Evolutionary conservation across 2,113 vertebrate genomes (phyloP).

Genomic region (Calidris pugnax): DNA sequence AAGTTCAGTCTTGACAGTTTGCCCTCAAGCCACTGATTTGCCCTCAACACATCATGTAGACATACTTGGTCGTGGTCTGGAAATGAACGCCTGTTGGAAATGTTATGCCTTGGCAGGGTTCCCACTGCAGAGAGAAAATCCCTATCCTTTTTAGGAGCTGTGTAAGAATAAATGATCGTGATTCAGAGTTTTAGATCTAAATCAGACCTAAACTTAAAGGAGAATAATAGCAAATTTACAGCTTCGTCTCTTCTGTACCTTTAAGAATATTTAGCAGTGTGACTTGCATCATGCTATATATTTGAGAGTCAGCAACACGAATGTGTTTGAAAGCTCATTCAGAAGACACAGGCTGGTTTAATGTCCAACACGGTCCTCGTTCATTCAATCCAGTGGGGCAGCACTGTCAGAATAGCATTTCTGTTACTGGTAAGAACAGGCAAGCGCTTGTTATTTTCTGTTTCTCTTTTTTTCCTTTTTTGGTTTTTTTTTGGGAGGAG

Average conservation of each 20-base stretch:
- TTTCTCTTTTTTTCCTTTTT: neutral
- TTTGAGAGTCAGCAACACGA: neutral
- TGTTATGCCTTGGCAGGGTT: neutral
- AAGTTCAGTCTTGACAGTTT: neutral
- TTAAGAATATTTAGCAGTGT: neutral
- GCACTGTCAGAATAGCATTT: neutral
- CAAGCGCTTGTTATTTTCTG: neutral
- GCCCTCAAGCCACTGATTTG: neutral
- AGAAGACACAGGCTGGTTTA: neutral
- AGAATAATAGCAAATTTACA: neutral
- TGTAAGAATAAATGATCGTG: neutral
- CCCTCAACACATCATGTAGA: neutral
- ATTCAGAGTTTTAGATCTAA: neutral
- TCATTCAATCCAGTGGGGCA: neutral
- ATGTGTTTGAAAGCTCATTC: neutral
- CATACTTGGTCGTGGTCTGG: neutral
- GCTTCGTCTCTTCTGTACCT: neutral
- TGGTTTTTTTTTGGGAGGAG: too few relatives aligned
- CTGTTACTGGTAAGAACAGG: neutral
- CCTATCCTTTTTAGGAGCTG: neutral
- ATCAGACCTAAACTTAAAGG: neutral
- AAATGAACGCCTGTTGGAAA: neutral
- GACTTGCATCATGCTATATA: neutral
- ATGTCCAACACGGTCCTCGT: neutral
- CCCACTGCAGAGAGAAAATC: neutral